Evolutionary conservation across 2,113 vertebrate genomes (phyloP).

Genomic region (Corythaixoides concolor): DNA sequence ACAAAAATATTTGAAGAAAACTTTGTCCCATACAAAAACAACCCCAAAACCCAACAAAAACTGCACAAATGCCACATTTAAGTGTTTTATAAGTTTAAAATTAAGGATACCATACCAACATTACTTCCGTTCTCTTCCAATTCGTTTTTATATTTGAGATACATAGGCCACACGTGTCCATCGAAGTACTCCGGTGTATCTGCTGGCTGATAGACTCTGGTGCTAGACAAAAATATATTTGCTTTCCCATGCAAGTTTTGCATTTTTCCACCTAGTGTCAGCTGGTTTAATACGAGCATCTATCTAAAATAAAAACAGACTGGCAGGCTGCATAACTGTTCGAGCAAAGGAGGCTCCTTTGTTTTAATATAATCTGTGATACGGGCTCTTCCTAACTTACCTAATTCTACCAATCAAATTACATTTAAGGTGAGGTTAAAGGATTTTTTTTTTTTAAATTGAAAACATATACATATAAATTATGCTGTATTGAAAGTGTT

Average conservation of each 20-base stretch:
- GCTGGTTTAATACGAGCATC: background rate
- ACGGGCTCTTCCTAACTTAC: background rate
- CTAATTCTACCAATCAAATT: background rate
- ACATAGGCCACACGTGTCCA: constrained; percentile 94
- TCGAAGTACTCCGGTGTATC: constrained; percentile 92
- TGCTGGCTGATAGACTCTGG: constrained; percentile 85
- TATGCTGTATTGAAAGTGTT: background rate
- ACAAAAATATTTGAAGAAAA: background rate
- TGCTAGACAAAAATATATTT: constrained; percentile 74
- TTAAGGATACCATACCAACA: constrained; percentile 74
- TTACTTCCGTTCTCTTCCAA: constrained; percentile 73
- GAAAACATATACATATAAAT: background rate
- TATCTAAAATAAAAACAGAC: background rate
- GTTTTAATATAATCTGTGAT: background rate
- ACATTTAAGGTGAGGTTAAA: background rate
- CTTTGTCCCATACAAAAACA: background rate
- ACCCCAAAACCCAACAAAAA: background rate
- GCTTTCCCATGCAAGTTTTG: background rate
- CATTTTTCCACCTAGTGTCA: background rate
- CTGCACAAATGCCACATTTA: background rate
- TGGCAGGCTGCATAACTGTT: background rate
- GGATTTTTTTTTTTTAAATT: background rate
- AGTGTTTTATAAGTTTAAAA: background rate
- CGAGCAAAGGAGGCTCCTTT: background rate
- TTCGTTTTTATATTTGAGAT: constrained; percentile 84